Percentiles rank a stretch among this genome's conserved stretches.
These are phyloP conservation scores for Sarcophaga peregrina DNA, from an alignment of 1,140 invertebrate genomes.

Conservation along the genomic window DNA sequence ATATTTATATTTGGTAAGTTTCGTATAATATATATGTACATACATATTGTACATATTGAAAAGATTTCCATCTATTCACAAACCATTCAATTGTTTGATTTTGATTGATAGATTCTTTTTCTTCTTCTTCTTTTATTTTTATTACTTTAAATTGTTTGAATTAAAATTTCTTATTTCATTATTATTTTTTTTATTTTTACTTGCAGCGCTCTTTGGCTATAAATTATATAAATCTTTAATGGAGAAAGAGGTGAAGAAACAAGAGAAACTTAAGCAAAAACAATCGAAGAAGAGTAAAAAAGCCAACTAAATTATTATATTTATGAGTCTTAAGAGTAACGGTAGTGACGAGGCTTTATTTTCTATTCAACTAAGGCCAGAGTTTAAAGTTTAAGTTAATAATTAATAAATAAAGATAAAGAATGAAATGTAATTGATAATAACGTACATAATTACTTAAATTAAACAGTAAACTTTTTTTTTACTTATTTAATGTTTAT, in stretches of 20 bases:
- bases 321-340: conserved; percentile 10
- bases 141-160: neutral
- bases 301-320: conserved; percentile 51
- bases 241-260: conserved; percentile 76
- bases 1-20: conserved; percentile 58
- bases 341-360: conserved; percentile 27
- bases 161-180: conserved; percentile 26
- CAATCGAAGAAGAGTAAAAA: conserved; percentile 64
- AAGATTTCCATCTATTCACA: too few relatives aligned
- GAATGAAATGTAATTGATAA: conserved; percentile 18
- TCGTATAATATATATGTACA: neutral
- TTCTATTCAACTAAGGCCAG: neutral
- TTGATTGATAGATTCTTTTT: neutral
- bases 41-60: too few relatives aligned
- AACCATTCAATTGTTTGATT: neutral
- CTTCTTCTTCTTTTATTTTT: neutral
- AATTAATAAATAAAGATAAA: neutral
- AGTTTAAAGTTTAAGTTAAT: conserved; percentile 23
- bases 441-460: neutral
- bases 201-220: conserved; percentile 86
- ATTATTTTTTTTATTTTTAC: conserved; percentile 54
- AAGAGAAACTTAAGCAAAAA: conserved; percentile 72
- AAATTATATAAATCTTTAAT: conserved; percentile 82
- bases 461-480: conserved; percentile 12
- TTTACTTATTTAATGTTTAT: neutral